phyloP scores from a whole-genome alignment of 2,113 vertebrate genomes.

The Oreotrochilus melanogaster region DNA sequence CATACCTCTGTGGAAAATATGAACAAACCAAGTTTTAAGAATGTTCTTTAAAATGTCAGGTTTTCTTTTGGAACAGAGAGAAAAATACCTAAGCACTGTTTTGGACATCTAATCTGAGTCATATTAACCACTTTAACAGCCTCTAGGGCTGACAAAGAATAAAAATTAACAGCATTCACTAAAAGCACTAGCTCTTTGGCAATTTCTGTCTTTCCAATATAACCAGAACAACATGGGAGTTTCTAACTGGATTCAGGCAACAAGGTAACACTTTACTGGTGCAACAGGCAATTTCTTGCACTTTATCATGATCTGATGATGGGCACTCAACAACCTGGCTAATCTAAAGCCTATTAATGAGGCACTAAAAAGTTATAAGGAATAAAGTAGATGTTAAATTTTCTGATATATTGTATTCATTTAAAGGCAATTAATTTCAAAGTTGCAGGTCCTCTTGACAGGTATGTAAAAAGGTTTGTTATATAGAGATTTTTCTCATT shows the following conservation, averaged over 20 bases:
- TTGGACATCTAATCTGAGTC: background rate
- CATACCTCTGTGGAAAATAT: background rate
- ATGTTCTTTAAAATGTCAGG: background rate
- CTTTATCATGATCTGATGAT: slow-evolving; percentile 37
- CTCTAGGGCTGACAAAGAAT: background rate
- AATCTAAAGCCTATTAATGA: slow-evolving; percentile 68
- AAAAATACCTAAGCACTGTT: background rate
- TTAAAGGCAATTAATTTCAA: slow-evolving; percentile 67
- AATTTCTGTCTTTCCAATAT: slow-evolving; percentile 7
- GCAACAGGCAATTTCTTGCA: slow-evolving; percentile 28
- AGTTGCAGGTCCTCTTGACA: slow-evolving; percentile 24
- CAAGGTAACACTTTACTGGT: background rate
- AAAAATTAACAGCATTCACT: background rate
- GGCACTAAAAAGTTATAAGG: slow-evolving; percentile 51
- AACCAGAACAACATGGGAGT: slow-evolving; percentile 1
- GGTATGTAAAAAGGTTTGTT: slow-evolving; percentile 55
- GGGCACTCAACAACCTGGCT: slow-evolving; percentile 24
- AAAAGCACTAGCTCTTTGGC: background rate
- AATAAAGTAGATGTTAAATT: slow-evolving; percentile 59
- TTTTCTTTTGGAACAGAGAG: background rate
- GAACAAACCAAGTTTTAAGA: background rate
- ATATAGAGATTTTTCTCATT: slow-evolving; percentile 58
- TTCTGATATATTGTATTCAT: slow-evolving; percentile 61
- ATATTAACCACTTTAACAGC: background rate
- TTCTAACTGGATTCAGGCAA: background rate